Evolutionary conservation across 2,888 invertebrate species (phyloP).

Genomic region (Pseudoips prasinana): DNA sequence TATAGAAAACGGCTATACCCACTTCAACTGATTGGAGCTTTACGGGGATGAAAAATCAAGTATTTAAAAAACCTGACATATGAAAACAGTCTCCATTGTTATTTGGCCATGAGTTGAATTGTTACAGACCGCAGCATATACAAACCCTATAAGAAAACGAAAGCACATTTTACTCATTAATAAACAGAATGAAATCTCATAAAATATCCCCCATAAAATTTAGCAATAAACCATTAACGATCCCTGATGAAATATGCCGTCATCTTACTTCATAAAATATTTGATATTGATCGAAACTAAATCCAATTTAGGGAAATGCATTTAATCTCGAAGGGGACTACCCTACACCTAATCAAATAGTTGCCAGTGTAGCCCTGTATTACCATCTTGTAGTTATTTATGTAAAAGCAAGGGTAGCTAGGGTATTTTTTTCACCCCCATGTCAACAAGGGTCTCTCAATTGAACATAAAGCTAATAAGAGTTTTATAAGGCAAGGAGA

Average conservation of each 20-base stretch:
- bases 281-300: slow-evolving; percentile 53
- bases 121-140: too few relatives aligned
- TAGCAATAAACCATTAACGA: neutral
- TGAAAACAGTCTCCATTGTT: too few relatives aligned
- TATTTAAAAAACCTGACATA: too few relatives aligned
- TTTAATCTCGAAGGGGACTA: slow-evolving; percentile 47
- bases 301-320: slow-evolving; percentile 65
- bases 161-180: too few relatives aligned
- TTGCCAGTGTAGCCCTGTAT: slow-evolving; percentile 32
- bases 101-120: too few relatives aligned
- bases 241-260: slow-evolving; percentile 28
- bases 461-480: slow-evolving; percentile 66
- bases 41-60: too few relatives aligned
- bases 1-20: too few relatives aligned
- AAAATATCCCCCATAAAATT: too few relatives aligned
- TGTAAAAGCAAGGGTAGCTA: slow-evolving; percentile 45
- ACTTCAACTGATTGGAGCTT: too few relatives aligned
- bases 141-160: too few relatives aligned
- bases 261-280: slow-evolving; percentile 45
- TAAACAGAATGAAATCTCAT: too few relatives aligned
- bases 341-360: slow-evolving; percentile 69
- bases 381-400: slow-evolving; percentile 56
- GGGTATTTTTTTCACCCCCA: slow-evolving; percentile 49
- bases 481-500: slow-evolving; percentile 62
- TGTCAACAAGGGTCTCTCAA: slow-evolving; percentile 43